A percentile compares a stretch with the other conserved stretches of the same genome.
phyloP scores from a whole-genome alignment of 2,888 invertebrate genomes.

The Azorinus chamasolen region DNA sequence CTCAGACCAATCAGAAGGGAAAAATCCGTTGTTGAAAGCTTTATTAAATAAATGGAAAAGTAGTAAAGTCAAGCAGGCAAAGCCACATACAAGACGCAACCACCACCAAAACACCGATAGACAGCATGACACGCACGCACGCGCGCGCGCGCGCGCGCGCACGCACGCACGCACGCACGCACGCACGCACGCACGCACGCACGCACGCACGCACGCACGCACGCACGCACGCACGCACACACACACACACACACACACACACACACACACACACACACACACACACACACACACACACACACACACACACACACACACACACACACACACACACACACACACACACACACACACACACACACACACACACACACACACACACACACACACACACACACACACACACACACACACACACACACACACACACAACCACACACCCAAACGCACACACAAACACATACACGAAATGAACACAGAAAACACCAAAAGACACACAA shows the following conservation, averaged over 20 bases:
- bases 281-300: slow-evolving; percentile 6
- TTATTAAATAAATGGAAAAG: too few relatives aligned
- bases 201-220: background rate
- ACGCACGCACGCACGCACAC: background rate
- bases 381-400: slow-evolving; percentile 3
- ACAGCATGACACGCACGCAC: slow-evolving; percentile 1
- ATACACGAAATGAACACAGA: too few relatives aligned
- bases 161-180: background rate
- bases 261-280: background rate
- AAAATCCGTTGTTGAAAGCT: too few relatives aligned
- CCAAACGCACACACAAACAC: too few relatives aligned
- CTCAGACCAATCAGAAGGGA: too few relatives aligned
- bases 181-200: background rate
- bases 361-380: slow-evolving; percentile 4
- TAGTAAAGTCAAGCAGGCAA: too few relatives aligned
- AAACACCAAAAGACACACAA: too few relatives aligned
- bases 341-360: slow-evolving; percentile 6
- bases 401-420: background rate
- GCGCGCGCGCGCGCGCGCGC: background rate
- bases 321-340: slow-evolving; percentile 6
- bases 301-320: slow-evolving; percentile 6
- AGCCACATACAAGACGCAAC: too few relatives aligned
- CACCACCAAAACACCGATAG: too few relatives aligned
- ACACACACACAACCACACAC: too few relatives aligned
- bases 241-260: slow-evolving; percentile 2